A percentile compares a stretch with the other conserved stretches of the same genome.
Evolutionary conservation across 2,113 vertebrate species (phyloP).

Genomic region (Pseudolaguvia tuberculata): DNA sequence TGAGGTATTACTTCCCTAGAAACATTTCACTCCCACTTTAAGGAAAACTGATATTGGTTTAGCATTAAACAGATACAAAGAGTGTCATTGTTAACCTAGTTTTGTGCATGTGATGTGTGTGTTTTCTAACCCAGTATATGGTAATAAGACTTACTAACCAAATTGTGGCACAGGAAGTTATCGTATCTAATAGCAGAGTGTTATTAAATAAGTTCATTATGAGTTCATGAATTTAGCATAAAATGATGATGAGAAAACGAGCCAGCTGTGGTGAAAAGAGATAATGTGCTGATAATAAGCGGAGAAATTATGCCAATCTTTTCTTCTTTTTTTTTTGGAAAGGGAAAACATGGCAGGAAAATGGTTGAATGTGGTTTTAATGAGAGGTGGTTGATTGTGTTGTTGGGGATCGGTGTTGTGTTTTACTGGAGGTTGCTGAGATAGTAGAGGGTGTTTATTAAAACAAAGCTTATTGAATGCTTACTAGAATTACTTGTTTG

Average conservation of each 20-base stretch:
- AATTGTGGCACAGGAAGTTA: constrained; percentile 34
- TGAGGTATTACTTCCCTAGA: too few relatives aligned
- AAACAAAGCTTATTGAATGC: neutral
- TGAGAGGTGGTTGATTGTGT: neutral
- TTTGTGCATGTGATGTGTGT: neutral
- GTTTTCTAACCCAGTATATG: neutral
- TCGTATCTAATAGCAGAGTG: neutral
- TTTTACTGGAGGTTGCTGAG: neutral
- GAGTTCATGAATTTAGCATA: constrained; percentile 41
- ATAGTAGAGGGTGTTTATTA: neutral
- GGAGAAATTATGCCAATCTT: constrained; percentile 36
- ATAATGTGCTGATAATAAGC: constrained; percentile 32
- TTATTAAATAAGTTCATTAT: constrained; percentile 5
- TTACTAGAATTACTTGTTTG: neutral
- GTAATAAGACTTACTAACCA: too few relatives aligned
- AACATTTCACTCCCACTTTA: neutral
- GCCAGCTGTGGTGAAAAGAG: constrained; percentile 44
- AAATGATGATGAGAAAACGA: constrained; percentile 42
- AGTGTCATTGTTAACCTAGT: neutral
- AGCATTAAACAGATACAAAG: neutral
- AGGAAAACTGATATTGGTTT: too few relatives aligned
- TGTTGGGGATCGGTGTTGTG: neutral
- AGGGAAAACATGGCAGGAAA: constrained; percentile 8
- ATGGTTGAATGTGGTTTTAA: neutral
- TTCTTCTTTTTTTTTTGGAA: constrained; percentile 12